Percentiles rank a stretch among this genome's conserved stretches.
These are phyloP conservation scores for Fregetta grallaria DNA, from an alignment of 2,113 vertebrate genomes.

Conservation along the genomic window DNA sequence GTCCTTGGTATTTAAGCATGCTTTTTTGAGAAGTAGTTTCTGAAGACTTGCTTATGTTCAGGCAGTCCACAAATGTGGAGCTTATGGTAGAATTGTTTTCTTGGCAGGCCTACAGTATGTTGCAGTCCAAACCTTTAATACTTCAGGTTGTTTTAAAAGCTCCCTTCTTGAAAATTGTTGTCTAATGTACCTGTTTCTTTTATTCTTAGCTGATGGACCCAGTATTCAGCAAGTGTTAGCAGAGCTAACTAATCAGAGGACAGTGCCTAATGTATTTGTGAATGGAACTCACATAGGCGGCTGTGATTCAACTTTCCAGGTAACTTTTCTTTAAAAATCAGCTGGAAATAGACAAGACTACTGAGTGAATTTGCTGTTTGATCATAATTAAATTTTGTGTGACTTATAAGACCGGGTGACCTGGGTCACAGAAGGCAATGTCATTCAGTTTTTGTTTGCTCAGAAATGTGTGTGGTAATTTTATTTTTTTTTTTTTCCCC, in stretches of 20 bases:
- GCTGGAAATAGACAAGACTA: not conserved
- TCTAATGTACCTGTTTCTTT: not conserved
- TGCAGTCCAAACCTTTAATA: not conserved
- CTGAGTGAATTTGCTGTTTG: not conserved
- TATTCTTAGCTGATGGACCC: slow-evolving; percentile 81
- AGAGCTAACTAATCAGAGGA: slow-evolving; percentile 91
- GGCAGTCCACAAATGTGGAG: not conserved
- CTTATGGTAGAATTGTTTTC: not conserved
- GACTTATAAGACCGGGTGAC: not conserved
- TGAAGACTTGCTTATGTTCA: not conserved
- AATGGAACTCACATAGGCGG: slow-evolving; percentile 92
- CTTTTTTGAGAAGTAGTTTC: not conserved
- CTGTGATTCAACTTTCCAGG: slow-evolving; percentile 89
- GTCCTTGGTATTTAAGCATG: not conserved
- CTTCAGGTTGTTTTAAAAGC: not conserved
- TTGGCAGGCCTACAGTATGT: not conserved
- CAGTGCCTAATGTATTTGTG: slow-evolving; percentile 92
- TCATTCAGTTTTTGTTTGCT: not conserved
- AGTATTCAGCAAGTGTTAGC: slow-evolving; percentile 85
- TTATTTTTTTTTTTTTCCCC: not conserved
- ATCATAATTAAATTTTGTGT: not conserved
- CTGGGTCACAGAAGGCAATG: not conserved
- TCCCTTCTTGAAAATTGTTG: not conserved
- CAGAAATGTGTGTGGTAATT: not conserved
- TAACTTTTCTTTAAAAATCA: slow-evolving; percentile 54